A percentile compares a stretch with the other conserved stretches of the same genome.
phyloP scores from a whole-genome alignment of 2,113 vertebrate species.

The Rutilus rutilus region DNA sequence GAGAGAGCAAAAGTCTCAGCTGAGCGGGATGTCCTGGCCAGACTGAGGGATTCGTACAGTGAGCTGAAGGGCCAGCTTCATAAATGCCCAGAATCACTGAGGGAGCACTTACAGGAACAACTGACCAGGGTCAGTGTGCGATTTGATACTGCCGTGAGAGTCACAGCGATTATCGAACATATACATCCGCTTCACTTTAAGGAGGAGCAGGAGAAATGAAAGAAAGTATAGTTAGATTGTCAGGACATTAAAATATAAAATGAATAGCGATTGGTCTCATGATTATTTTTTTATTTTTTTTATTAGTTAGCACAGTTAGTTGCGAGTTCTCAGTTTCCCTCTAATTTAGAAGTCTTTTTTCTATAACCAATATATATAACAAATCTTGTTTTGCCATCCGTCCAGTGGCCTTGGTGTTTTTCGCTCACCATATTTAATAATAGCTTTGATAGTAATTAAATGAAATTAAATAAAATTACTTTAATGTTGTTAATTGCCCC shows the following conservation, averaged over 20 bases:
- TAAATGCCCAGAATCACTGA: constrained; percentile 96
- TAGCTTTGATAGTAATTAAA: background rate
- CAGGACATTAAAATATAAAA: background rate
- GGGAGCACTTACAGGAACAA: constrained; percentile 95
- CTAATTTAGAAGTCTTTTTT: background rate
- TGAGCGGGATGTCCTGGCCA: constrained; percentile 91
- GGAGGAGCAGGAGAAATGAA: background rate
- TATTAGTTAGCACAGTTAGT: background rate
- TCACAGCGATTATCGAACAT: constrained; percentile 12
- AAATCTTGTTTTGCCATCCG: background rate
- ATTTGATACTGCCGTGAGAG: constrained; percentile 33
- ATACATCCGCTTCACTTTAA: constrained; percentile 4
- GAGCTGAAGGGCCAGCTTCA: constrained; percentile 96
- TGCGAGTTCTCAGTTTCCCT: background rate
- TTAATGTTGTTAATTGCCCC: background rate
- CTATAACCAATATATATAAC: background rate
- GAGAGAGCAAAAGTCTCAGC: constrained; percentile 95
- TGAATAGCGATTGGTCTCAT: background rate
- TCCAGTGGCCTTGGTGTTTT: background rate
- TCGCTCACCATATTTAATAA: background rate
- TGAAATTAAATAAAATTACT: background rate
- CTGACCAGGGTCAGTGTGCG: constrained; percentile 93
- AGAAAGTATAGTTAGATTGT: background rate
- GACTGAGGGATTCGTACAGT: constrained; percentile 88
- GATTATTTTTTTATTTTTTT: too few species aligned